phyloP scores from a whole-genome alignment of 2,797 vertebrate genomes.

The Acrossocheilus fasciatus region DNA sequence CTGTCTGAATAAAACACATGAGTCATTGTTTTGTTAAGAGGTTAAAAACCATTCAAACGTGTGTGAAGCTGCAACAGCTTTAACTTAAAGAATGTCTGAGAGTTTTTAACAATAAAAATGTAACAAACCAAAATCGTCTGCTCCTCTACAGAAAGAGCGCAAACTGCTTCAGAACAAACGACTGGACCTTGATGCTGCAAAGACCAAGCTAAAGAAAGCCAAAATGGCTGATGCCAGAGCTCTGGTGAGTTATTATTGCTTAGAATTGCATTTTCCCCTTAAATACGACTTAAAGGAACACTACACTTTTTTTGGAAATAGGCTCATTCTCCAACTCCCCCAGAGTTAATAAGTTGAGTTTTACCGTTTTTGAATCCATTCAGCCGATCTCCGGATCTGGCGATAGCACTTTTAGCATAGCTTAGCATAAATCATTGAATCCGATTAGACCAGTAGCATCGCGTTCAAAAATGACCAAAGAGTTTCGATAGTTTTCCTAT shows the following conservation, averaged over 20 bases:
- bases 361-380: too few relatives aligned
- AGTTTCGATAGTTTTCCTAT: too few relatives aligned
- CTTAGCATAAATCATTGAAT: too few relatives aligned
- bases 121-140: not conserved
- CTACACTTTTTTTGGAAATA: too few relatives aligned
- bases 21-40: not conserved
- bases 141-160: constrained; percentile 89
- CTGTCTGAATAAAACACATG: not conserved
- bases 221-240: constrained; percentile 90
- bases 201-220: constrained; percentile 96
- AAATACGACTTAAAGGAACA: not conserved
- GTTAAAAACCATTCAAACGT: not conserved
- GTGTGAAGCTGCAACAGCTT: not conserved
- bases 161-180: constrained; percentile 97
- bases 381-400: too few relatives aligned
- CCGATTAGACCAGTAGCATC: too few relatives aligned
- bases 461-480: too few relatives aligned
- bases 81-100: not conserved
- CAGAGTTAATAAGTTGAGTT: too few relatives aligned
- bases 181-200: constrained; percentile 96
- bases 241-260: constrained; percentile 80
- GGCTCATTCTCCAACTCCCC: too few relatives aligned
- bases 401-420: too few relatives aligned
- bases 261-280: not conserved
- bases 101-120: not conserved